Conservation (phyloP, 2,888 invertebrate species). For the Fragum fragum region DNA sequence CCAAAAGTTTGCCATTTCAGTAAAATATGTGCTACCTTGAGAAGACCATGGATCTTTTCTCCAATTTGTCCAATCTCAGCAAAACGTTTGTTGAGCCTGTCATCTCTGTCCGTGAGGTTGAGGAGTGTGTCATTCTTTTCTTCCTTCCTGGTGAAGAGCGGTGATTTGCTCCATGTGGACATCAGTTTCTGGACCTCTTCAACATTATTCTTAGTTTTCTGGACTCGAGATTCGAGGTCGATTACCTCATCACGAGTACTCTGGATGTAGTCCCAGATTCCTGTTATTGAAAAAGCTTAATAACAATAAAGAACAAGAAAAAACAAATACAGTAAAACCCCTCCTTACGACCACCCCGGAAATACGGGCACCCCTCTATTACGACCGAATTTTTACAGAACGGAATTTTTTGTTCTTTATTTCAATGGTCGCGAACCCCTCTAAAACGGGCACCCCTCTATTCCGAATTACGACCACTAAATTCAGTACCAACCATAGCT, state of each 20-base stretch:
- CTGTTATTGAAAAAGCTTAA: conserved; percentile 88
- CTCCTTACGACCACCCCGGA: no score
- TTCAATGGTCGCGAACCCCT: no score
- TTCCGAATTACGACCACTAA: no score
- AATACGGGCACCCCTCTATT: no score
- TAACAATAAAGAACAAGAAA: no score
- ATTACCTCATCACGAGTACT: conserved; percentile 93
- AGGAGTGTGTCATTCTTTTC: conserved; percentile 94
- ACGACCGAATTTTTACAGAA: no score
- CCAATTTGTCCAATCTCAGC: conserved; percentile 92
- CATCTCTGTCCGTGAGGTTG: conserved; percentile 93
- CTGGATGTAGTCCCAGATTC: conserved; percentile 93
- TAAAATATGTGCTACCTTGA: conserved; percentile 87
- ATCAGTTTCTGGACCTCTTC: conserved; percentile 93
- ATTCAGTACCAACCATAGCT: no score
- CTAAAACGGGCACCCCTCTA: no score
- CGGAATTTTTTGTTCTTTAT: no score
- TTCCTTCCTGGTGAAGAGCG: conserved; percentile 96
- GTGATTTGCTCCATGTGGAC: conserved; percentile 93
- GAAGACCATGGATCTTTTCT: conserved; percentile 91
- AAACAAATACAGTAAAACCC: no score
- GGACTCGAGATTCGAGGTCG: conserved; percentile 93
- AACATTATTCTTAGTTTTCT: conserved; percentile 94
- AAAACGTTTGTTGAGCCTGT: conserved; percentile 93
- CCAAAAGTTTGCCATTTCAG: no score